Conservation (phyloP, 2,113 vertebrate species). For the Larimichthys polyactis region DNA sequence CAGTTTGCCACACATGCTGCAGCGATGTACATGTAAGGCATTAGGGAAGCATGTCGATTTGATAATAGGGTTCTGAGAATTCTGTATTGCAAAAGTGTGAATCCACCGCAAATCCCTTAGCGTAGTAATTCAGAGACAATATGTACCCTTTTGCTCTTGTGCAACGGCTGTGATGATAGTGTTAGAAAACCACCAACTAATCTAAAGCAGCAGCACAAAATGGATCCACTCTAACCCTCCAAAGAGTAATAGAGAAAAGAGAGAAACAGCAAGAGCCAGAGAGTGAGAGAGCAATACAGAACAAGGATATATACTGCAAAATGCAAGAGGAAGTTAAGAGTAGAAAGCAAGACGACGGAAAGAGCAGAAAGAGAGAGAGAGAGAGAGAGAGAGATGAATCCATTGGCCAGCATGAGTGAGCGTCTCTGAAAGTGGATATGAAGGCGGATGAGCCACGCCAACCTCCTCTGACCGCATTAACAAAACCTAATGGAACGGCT, state of each 20-base stretch:
- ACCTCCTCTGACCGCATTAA: slow-evolving; percentile 84
- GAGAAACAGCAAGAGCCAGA: background rate
- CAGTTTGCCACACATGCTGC: slow-evolving; percentile 43
- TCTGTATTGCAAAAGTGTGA: slow-evolving; percentile 53
- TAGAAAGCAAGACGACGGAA: slow-evolving; percentile 26
- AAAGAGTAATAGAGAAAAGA: background rate
- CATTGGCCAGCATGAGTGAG: slow-evolving; percentile 67
- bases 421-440: slow-evolving; percentile 79
- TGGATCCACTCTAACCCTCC: background rate
- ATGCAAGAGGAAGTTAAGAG: slow-evolving; percentile 35
- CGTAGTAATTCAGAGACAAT: slow-evolving; percentile 45
- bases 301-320: slow-evolving; percentile 12
- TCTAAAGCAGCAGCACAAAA: slow-evolving; percentile 43
- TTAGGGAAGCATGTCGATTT: background rate
- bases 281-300: background rate
- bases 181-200: slow-evolving; percentile 38
- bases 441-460: slow-evolving; percentile 78
- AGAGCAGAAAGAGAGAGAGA: background rate
- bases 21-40: background rate
- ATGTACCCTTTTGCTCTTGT: slow-evolving; percentile 52
- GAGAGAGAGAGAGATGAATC: slow-evolving; percentile 36
- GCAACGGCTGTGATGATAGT: slow-evolving; percentile 42
- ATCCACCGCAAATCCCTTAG: slow-evolving; percentile 16
- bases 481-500: slow-evolving; percentile 85
- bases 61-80: slow-evolving; percentile 39